Conservation (phyloP, 2,888 invertebrate species). For the Agonum fuliginosum region DNA sequence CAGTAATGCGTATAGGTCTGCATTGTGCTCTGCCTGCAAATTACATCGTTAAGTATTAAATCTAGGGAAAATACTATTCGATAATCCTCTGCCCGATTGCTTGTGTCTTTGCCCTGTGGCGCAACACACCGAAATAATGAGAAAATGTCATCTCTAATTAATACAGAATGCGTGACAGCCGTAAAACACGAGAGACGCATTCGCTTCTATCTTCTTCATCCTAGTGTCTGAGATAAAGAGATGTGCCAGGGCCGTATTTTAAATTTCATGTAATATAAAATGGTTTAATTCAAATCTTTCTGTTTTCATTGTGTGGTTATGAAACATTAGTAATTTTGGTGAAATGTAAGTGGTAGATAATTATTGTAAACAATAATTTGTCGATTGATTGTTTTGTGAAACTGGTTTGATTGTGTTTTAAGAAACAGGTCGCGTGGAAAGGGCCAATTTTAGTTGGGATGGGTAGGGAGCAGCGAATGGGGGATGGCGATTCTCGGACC, state of each 20-base stretch:
- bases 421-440: constrained; percentile 32
- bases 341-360: not conserved
- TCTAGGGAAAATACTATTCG: not conserved
- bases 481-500: constrained; percentile 19
- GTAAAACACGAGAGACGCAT: constrained; percentile 60
- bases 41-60: constrained; percentile 13
- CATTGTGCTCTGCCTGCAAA: constrained; percentile 71
- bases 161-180: constrained; percentile 68
- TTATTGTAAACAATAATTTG: not conserved
- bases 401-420: constrained; percentile 24
- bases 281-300: too few species aligned
- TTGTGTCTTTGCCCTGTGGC: too few species aligned
- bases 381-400: constrained; percentile 4
- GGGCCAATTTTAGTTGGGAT: constrained; percentile 11
- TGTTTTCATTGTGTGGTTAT: too few species aligned
- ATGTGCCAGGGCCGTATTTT: not conserved
- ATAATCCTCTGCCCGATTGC: constrained; percentile 29
- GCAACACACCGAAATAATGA: constrained; percentile 69
- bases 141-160: constrained; percentile 69
- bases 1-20: constrained; percentile 80
- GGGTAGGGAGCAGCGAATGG: not conserved
- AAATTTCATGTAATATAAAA: too few species aligned
- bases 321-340: too few species aligned
- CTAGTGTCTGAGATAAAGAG: constrained; percentile 6
- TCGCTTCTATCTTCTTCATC: constrained; percentile 39